phyloP scores from a whole-genome alignment of 2,797 vertebrate genomes.

The Poeciliopsis paucimaculata region DNA sequence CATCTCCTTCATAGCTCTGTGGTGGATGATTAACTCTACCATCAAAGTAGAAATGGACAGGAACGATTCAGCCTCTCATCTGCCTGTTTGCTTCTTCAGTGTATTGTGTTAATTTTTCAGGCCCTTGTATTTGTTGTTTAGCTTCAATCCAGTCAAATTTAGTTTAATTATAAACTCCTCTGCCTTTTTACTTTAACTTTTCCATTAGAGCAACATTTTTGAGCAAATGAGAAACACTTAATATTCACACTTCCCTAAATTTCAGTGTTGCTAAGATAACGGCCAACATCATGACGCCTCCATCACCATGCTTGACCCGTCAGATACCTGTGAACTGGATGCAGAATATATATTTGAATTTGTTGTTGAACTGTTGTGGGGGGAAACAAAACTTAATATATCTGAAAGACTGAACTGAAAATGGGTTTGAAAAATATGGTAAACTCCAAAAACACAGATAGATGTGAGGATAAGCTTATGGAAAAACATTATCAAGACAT shows the following conservation, averaged over 20 bases:
- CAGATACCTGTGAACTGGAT: too few relatives aligned
- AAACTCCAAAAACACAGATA: neutral
- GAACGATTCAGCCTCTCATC: neutral
- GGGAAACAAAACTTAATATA: neutral
- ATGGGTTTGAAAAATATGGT: too few relatives aligned
- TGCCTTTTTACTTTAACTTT: neutral
- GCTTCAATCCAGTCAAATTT: neutral
- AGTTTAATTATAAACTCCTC: neutral
- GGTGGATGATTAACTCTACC: constrained; percentile 20
- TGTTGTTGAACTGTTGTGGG: neutral
- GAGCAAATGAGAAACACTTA: neutral
- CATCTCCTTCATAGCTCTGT: constrained; percentile 39
- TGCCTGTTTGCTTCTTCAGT: neutral
- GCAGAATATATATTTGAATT: neutral
- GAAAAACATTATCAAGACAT: neutral
- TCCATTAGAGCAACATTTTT: too few relatives aligned
- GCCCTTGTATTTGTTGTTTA: neutral
- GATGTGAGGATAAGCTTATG: neutral
- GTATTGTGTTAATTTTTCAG: neutral
- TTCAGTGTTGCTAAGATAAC: neutral
- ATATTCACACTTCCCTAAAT: neutral
- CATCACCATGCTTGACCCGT: neutral
- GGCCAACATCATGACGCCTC: neutral
- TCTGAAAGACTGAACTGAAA: neutral
- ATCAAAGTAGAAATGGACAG: constrained; percentile 8